A percentile compares a stretch with the other conserved stretches of the same genome.
Evolutionary conservation across 2,888 invertebrate genomes (phyloP).

Genomic region (Brenthis daphne): DNA sequence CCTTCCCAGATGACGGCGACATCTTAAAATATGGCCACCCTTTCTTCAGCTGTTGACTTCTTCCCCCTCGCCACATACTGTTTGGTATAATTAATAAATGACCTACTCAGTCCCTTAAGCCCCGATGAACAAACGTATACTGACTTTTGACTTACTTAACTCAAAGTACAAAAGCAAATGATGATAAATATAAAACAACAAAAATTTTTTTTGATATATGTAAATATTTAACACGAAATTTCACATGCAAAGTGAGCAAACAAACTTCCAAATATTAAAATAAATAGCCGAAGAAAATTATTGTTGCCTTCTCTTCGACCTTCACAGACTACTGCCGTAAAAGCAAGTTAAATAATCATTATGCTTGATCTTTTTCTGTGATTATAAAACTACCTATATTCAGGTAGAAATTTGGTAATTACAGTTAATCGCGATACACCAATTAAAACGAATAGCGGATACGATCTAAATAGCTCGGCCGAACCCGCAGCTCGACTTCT

Average conservation of each 20-base stretch:
- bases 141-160: conserved; percentile 18
- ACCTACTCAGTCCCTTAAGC: conserved; percentile 56
- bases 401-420: conserved; percentile 51
- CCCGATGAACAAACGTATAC: conserved; percentile 39
- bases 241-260: no score
- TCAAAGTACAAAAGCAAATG: conserved; percentile 1
- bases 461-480: conserved; percentile 50
- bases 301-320: background rate
- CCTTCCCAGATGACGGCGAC: conserved; percentile 73
- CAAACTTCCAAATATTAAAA: background rate
- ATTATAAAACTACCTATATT: conserved; percentile 2
- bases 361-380: conserved; percentile 24
- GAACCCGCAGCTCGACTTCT: conserved; percentile 46
- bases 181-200: background rate
- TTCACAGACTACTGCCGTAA: background rate
- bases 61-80: conserved; percentile 55
- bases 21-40: conserved; percentile 78
- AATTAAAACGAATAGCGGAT: conserved; percentile 53
- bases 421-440: conserved; percentile 53
- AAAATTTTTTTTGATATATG: background rate
- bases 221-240: no score
- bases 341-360: conserved; percentile 3
- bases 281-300: background rate
- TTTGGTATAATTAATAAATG: conserved; percentile 81
- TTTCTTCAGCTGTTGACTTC: conserved; percentile 71